A percentile compares a stretch with the other conserved stretches of the same genome.
phyloP scores from a whole-genome alignment of 2,888 invertebrate species.

The Trichopria drosophilae region DNA sequence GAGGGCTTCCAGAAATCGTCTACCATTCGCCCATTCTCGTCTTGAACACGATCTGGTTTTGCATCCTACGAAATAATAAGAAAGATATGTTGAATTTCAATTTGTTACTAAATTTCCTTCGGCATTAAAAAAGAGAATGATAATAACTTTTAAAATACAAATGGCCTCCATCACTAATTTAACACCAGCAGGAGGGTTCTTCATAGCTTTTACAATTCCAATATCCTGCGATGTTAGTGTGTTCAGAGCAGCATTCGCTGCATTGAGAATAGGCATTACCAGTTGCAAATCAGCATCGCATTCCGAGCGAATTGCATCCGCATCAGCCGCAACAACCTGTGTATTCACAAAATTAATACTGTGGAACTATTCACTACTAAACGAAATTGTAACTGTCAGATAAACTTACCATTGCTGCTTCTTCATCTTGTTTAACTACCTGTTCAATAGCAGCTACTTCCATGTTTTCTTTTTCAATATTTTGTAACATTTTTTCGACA shows the following conservation, averaged over 20 bases:
- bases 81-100: no score
- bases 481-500: slow-evolving; percentile 82
- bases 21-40: slow-evolving; percentile 73
- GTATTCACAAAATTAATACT: background rate
- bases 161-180: slow-evolving; percentile 96
- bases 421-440: slow-evolving; percentile 80
- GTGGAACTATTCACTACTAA: background rate
- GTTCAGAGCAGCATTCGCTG: slow-evolving; percentile 84
- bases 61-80: slow-evolving; percentile 64
- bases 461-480: slow-evolving; percentile 84
- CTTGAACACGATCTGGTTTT: slow-evolving; percentile 85
- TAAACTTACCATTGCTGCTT: slow-evolving; percentile 67
- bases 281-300: slow-evolving; percentile 90
- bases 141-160: slow-evolving; percentile 79
- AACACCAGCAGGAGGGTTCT: slow-evolving; percentile 89
- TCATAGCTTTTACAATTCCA: slow-evolving; percentile 95
- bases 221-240: slow-evolving; percentile 92
- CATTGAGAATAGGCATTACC: slow-evolving; percentile 87
- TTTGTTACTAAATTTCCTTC: no score
- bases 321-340: slow-evolving; percentile 57
- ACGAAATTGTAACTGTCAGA: no score
- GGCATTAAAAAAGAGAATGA: background rate
- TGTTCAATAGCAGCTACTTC: slow-evolving; percentile 81
- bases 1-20: slow-evolving; percentile 96
- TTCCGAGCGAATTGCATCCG: slow-evolving; percentile 87